These are phyloP conservation scores for Aphidius colemani DNA, from an alignment of 2,888 invertebrate species.

Conservation along the genomic window DNA sequence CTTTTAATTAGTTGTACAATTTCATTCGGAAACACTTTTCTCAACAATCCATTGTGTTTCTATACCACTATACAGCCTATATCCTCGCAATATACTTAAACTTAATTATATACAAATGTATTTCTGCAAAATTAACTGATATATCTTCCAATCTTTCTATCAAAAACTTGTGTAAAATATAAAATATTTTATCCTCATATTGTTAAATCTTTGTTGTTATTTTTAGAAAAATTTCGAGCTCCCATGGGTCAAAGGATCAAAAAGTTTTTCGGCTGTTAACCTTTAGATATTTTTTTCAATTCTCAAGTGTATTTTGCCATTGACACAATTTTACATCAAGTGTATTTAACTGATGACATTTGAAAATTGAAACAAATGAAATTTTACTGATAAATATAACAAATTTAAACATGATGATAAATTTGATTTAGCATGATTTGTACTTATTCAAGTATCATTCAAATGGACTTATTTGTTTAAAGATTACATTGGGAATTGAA, in stretches of 20 bases:
- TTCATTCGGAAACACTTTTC: conserved; percentile 56
- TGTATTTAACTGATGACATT: no score
- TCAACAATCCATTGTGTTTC: conserved; percentile 52
- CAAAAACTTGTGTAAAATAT: no score
- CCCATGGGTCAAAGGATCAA: conserved; percentile 2
- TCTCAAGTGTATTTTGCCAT: not conserved
- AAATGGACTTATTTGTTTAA: conserved; percentile 17
- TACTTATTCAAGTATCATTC: not conserved
- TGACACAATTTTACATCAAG: not conserved
- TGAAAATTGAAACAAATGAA: no score
- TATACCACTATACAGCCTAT: conserved; percentile 35
- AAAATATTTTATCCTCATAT: not conserved
- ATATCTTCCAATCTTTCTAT: no score
- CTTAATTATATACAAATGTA: no score
- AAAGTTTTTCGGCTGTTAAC: conserved; percentile 6
- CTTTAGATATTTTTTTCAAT: not conserved
- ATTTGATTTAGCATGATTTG: conserved; percentile 6
- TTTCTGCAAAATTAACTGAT: no score
- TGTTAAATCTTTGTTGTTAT: not conserved
- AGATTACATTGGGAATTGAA: not conserved
- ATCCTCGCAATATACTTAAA: not conserved
- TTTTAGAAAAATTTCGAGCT: conserved; percentile 1
- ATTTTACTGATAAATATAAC: not conserved
- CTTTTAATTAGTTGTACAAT: conserved; percentile 59
- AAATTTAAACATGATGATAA: not conserved